These are phyloP conservation scores for Chymomyza amoena DNA, from an alignment of 2,888 invertebrate species.

Conservation along the genomic window DNA sequence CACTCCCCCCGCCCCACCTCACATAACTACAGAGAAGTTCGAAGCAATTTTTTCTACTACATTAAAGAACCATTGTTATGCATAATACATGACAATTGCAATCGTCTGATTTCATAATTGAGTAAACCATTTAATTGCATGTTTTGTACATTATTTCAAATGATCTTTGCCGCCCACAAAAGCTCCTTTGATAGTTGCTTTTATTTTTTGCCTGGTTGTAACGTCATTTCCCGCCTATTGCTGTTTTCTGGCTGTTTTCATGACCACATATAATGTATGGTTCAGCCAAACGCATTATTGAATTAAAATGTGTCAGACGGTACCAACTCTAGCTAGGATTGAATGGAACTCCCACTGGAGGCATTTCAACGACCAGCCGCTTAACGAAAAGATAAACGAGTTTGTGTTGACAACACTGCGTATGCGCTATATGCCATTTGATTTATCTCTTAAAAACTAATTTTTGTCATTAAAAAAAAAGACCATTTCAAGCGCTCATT, in stretches of 20 bases:
- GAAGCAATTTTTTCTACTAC: no score
- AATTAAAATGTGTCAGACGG: constrained; percentile 49
- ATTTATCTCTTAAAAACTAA: constrained; percentile 30
- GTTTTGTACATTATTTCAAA: no score
- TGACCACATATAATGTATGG: constrained; percentile 30
- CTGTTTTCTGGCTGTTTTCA: neutral
- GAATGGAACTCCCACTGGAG: constrained; percentile 38
- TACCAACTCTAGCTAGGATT: neutral
- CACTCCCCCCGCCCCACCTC: no score
- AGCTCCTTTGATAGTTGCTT: no score
- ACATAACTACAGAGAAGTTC: no score
- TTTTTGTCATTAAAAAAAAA: neutral
- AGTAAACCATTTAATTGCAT: no score
- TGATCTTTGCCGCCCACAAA: no score
- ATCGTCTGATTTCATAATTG: no score
- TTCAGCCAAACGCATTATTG: constrained; percentile 53
- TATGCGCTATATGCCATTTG: constrained; percentile 37
- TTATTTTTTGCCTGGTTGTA: no score
- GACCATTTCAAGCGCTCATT: constrained; percentile 15
- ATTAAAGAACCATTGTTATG: no score
- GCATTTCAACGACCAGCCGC: constrained; percentile 23
- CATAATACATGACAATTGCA: no score
- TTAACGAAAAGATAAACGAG: constrained; percentile 54
- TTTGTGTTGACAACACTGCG: constrained; percentile 30
- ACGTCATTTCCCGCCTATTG: no score